phyloP scores from a whole-genome alignment of 2,888 invertebrate genomes.

The Hypercompe scribonia region DNA sequence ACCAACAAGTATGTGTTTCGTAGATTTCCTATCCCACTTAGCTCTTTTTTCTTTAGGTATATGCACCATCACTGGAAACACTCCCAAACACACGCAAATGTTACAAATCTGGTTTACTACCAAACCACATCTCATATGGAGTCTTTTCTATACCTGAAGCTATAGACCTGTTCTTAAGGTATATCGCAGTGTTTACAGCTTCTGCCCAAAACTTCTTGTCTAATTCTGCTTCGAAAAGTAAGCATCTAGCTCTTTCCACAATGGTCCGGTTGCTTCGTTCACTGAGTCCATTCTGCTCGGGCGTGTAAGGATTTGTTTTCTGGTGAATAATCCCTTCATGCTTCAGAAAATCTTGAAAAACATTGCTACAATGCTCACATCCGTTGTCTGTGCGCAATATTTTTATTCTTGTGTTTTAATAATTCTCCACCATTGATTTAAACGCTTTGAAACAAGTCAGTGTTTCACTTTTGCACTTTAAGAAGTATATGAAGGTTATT shows the following conservation, averaged over 20 bases:
- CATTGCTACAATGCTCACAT: too few species aligned
- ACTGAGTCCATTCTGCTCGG: not conserved
- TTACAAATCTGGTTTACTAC: constrained; percentile 27
- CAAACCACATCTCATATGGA: constrained; percentile 28
- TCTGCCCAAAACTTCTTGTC: constrained; percentile 37
- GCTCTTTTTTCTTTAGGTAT: constrained; percentile 15
- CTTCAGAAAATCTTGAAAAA: too few species aligned
- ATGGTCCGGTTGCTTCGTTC: not conserved
- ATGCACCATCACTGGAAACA: constrained; percentile 28
- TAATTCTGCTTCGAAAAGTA: not conserved
- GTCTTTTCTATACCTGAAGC: constrained; percentile 19
- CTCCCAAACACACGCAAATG: constrained; percentile 29
- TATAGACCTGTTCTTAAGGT: constrained; percentile 31
- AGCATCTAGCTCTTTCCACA: not conserved
- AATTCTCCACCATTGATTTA: too few species aligned
- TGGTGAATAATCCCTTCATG: not conserved
- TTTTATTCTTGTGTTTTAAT: too few species aligned
- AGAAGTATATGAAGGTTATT: too few species aligned
- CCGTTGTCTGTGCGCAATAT: too few species aligned
- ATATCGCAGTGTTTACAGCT: constrained; percentile 39
- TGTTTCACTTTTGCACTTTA: too few species aligned
- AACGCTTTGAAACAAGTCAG: too few species aligned
- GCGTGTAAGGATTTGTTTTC: constrained; percentile 4
- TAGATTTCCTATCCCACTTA: constrained; percentile 29
- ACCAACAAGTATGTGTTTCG: constrained; percentile 25